Evolutionary conservation across 1,140 invertebrate species (phyloP).

Genomic region (Epicauta chinensis): DNA sequence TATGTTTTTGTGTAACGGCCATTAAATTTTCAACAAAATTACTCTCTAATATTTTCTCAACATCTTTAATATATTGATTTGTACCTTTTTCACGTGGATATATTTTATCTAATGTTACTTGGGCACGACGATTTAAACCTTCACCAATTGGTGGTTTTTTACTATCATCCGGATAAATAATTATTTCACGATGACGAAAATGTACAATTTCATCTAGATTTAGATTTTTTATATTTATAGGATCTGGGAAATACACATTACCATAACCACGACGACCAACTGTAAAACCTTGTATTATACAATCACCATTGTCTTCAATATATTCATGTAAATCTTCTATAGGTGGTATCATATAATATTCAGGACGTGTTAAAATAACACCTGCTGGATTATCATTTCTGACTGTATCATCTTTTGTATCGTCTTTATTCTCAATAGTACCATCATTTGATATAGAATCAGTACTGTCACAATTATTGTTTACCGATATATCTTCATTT

Average conservation of each 20-base stretch:
- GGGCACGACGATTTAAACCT: slow-evolving; percentile 86
- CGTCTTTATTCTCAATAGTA: no score
- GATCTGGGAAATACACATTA: slow-evolving; percentile 82
- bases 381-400: slow-evolving; percentile 25
- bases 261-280: slow-evolving; percentile 88
- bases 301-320: slow-evolving; percentile 65
- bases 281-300: slow-evolving; percentile 78
- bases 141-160: slow-evolving; percentile 71
- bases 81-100: slow-evolving; percentile 89
- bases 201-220: slow-evolving; percentile 83
- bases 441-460: no score
- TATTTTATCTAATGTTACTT: slow-evolving; percentile 88
- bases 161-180: slow-evolving; percentile 64
- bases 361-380: slow-evolving; percentile 43
- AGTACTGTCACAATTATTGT: no score
- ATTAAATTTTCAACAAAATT: slow-evolving; percentile 85
- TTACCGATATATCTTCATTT: no score
- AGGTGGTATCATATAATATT: slow-evolving; percentile 81
- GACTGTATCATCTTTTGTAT: no score
- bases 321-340: slow-evolving; percentile 62
- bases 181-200: slow-evolving; percentile 70
- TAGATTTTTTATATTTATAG: slow-evolving; percentile 80
- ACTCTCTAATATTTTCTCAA: slow-evolving; percentile 68
- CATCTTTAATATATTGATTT: slow-evolving; percentile 73
- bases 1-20: slow-evolving; percentile 75